Evolutionary conservation across 2,888 invertebrate genomes (phyloP), one percentile per base, ranked within the genome.

Genomic region (Phlogophora meticulosa): DNA sequence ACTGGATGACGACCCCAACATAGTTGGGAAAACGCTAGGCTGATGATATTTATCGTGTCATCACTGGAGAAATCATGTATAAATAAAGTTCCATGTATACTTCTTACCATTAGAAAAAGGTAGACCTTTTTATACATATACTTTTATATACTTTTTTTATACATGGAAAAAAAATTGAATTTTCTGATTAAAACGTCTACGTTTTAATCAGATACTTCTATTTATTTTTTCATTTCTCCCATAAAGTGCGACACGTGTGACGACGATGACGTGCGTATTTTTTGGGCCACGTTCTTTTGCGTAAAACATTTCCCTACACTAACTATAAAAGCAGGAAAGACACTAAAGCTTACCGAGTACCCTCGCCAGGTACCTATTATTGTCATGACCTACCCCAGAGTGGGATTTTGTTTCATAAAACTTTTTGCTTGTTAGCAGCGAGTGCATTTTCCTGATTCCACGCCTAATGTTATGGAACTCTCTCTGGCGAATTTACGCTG

Each of bases 381-480:
- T 70, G 63, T 67, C 69, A 60, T 52, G 49, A 53, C 59, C 20
- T 62, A 51, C 66, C 56, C 49, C 67, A 52, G 56, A 65, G 69
- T 57, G 52, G 67, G 52, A 61, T 74, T 78, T 76, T 78, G 81
- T 78, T 74, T 75, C 64, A 71, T 77, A 82, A 84, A 85, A 84
- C 74, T 82, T 82, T 84, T 83, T 84, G 72, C 79, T 63, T 77
- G 74, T 77, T 81, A 66, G 71, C 61, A 61, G 60, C 60, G 70
- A 79, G 73, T 83, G 83, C 84, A 83, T 83, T 82, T 83, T 72
- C 78, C 76, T 68, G 78, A 81, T 78, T 80, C 71, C 76, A 63
- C 68, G 77, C 82, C 76, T 87, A 86, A 87, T 86, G 87, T 82
- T 83, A 78, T 77, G 75, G 69, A 81, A 76, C 78, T 80, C 77